Evolutionary conservation across 2,888 invertebrate genomes (phyloP), one percentile per base, ranked within the genome.

Genomic region (Crepidodera aurea): DNA sequence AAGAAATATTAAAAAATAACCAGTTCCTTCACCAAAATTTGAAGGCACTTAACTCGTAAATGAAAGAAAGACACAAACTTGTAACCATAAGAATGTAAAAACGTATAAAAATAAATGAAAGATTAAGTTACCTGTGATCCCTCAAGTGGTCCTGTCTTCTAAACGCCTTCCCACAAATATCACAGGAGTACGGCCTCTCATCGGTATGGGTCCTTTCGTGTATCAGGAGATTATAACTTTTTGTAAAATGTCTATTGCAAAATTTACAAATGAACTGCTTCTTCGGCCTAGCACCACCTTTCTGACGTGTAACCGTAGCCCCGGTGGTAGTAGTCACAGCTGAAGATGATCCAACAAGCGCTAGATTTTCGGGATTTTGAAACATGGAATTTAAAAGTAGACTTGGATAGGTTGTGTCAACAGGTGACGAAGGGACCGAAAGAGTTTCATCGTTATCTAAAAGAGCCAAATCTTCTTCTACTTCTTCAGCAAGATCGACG

Each of bases 121-220:
- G 2, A 32, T 32, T 3, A 13, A 34, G 12, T 34, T 85, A 94
- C 94, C 94, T 91, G 84, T 95, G 95, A 83, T 96, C 95, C 79
- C 95, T 85, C 59, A 96, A 86, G 82, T 96, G 95, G 82, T 98
- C 98, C 83, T 98, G 98, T 77, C 98, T 85, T 73, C 98, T 86
- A 83, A 98, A 98, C 10, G 97, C 96, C 82, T 98, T 98, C 64
- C 94, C 94, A 81, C 98, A 98, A 76, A 98, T 95, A 82, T 98
- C 98, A 84, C 98, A 98, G 54, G 95, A 93, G 81, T 96, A 98
- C 0, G 98, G 98, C 60, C 98, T 84, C 82, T 98, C 98, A 78
- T 98, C 96, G 4, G 98, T 98, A 79, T 98, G 98, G 1, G 98
- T 98, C 77, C 97, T 85, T 79, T 98, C 98, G 85, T 98, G 98